These are phyloP conservation scores for Trialeurodes vaporariorum DNA, from an alignment of 1,140 invertebrate species.

Conservation along the genomic window DNA sequence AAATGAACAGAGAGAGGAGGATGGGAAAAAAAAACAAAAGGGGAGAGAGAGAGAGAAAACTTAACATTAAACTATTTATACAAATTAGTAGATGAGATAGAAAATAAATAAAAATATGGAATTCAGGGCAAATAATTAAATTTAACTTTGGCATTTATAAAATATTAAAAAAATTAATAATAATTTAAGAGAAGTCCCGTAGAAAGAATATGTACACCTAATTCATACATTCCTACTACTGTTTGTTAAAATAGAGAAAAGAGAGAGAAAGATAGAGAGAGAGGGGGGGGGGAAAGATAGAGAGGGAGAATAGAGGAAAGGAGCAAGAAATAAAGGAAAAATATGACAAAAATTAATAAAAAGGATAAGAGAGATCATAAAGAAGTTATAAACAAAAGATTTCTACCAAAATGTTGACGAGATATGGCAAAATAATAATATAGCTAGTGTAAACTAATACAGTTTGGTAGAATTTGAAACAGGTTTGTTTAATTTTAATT, in stretches of 20 bases:
- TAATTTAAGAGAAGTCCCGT: background rate
- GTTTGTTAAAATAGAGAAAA: too few species aligned
- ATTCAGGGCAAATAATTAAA: background rate
- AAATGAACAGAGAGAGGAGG: too few species aligned
- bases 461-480: background rate
- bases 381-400: background rate
- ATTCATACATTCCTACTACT: background rate
- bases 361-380: background rate
- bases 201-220: background rate
- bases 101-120: slow-evolving; percentile 1
- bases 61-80: background rate
- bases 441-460: background rate
- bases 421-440: background rate
- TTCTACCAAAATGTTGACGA: background rate
- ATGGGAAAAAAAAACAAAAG: too few species aligned
- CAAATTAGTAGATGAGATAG: background rate
- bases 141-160: slow-evolving; percentile 1
- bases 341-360: too few species aligned
- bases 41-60: background rate
- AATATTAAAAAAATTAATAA: background rate
- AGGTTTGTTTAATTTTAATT: background rate
- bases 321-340: background rate
- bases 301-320: too few species aligned
- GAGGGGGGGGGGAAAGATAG: too few species aligned
- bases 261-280: too few species aligned